These are phyloP conservation scores for Pomacea canaliculata DNA, from an alignment of 2,888 invertebrate species.

Conservation along the genomic window DNA sequence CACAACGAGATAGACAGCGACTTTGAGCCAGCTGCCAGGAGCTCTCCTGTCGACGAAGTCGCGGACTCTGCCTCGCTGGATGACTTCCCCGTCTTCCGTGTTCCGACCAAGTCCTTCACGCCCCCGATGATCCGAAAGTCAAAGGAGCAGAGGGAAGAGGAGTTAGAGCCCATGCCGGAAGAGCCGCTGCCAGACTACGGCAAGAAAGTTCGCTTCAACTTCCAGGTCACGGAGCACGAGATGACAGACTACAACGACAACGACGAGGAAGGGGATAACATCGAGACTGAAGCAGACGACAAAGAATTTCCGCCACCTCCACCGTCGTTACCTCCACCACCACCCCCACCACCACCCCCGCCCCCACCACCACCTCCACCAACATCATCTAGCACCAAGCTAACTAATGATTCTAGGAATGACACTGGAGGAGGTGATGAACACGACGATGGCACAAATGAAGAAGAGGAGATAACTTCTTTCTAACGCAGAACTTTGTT, in stretches of 20 bases:
- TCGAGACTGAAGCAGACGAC: neutral
- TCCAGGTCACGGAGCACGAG: constrained; percentile 38
- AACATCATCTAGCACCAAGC: too few species aligned
- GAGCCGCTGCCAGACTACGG: constrained; percentile 54
- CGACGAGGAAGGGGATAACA: neutral
- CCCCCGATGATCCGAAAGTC: neutral
- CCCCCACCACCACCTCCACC: too few species aligned
- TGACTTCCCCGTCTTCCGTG: neutral
- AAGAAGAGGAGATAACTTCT: neutral
- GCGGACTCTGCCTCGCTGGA: constrained; percentile 1
- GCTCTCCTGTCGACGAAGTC: neutral
- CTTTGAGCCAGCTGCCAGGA: neutral
- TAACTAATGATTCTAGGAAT: too few species aligned
- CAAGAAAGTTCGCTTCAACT: constrained; percentile 50
- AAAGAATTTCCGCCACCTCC: neutral
- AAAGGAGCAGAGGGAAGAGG: neutral
- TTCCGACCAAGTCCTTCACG: neutral
- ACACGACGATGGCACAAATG: neutral
- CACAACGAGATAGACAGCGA: neutral
- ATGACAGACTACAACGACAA: neutral
- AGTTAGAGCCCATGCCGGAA: constrained; percentile 19
- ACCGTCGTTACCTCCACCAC: neutral
- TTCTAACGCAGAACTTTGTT: neutral
- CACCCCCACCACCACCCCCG: neutral
- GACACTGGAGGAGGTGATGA: neutral